Evolutionary conservation across 2,888 invertebrate genomes (phyloP).

Genomic region (Drosophila crucigera): DNA sequence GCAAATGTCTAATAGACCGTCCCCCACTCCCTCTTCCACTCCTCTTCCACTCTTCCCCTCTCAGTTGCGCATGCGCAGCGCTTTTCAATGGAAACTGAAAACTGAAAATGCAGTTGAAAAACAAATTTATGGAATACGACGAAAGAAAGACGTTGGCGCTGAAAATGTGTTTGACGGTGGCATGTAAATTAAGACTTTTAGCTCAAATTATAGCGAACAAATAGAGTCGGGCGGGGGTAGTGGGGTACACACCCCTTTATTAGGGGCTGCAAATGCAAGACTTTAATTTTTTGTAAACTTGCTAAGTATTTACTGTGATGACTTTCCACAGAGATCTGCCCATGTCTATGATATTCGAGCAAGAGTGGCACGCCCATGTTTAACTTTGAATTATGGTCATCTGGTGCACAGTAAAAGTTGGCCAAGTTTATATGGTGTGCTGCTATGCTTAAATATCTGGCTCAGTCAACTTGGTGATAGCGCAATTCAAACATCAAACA

Average conservation of each 20-base stretch:
- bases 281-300: slow-evolving; percentile 56
- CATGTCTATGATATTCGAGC: not conserved
- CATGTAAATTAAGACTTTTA: slow-evolving; percentile 75
- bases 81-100: slow-evolving; percentile 55
- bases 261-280: slow-evolving; percentile 18
- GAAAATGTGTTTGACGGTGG: slow-evolving; percentile 39
- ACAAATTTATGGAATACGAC: slow-evolving; percentile 29
- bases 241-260: not conserved
- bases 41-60: not conserved
- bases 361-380: slow-evolving; percentile 23
- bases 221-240: slow-evolving; percentile 8
- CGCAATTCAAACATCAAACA: no score
- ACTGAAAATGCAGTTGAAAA: slow-evolving; percentile 50
- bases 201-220: slow-evolving; percentile 53
- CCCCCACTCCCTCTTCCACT: slow-evolving; percentile 11
- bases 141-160: slow-evolving; percentile 28
- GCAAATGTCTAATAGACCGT: slow-evolving; percentile 69
- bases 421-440: slow-evolving; percentile 13
- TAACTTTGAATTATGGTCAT: slow-evolving; percentile 52
- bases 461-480: not conserved
- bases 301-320: slow-evolving; percentile 50
- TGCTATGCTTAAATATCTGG: not conserved
- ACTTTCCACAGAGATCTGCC: not conserved
- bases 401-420: slow-evolving; percentile 58
- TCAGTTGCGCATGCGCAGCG: slow-evolving; percentile 65